Percentiles rank a stretch among this genome's conserved stretches.
phyloP scores from a whole-genome alignment of 2,888 invertebrate genomes.

The Tortrix viridana region DNA sequence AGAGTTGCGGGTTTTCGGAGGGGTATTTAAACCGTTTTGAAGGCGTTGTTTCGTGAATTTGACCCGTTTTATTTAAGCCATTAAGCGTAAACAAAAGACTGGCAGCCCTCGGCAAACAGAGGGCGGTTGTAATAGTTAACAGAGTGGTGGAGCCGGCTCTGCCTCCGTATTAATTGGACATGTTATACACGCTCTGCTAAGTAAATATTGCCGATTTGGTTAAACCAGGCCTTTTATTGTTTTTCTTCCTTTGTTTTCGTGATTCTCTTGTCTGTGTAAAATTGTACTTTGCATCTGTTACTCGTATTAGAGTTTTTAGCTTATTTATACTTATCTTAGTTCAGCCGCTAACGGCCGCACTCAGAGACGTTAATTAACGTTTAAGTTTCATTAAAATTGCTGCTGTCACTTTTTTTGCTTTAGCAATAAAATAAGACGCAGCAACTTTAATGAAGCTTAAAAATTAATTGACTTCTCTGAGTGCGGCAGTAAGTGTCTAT shows the following conservation, averaged over 20 bases:
- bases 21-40: conserved; percentile 69
- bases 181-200: conserved; percentile 77
- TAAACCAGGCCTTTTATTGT: conserved; percentile 49
- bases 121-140: conserved; percentile 77
- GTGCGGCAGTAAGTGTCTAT: too few relatives aligned
- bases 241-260: conserved; percentile 49
- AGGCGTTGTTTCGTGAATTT: conserved; percentile 74
- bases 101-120: conserved; percentile 70
- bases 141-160: conserved; percentile 65
- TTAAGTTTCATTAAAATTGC: too few relatives aligned
- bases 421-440: too few relatives aligned
- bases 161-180: conserved; percentile 78
- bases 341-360: too few relatives aligned
- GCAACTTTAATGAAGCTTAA: too few relatives aligned
- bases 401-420: too few relatives aligned
- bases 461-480: too few relatives aligned
- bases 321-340: too few relatives aligned
- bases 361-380: too few relatives aligned
- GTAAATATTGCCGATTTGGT: conserved; percentile 67
- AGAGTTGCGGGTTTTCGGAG: conserved; percentile 54
- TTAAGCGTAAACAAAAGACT: conserved; percentile 82
- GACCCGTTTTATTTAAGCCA: conserved; percentile 82
- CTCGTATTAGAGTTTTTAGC: too few relatives aligned
- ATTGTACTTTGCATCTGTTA: too few relatives aligned
- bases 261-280: too few relatives aligned